Evolutionary conservation across 2,888 invertebrate genomes (phyloP).

Genomic region (Cristatella mucedo): DNA sequence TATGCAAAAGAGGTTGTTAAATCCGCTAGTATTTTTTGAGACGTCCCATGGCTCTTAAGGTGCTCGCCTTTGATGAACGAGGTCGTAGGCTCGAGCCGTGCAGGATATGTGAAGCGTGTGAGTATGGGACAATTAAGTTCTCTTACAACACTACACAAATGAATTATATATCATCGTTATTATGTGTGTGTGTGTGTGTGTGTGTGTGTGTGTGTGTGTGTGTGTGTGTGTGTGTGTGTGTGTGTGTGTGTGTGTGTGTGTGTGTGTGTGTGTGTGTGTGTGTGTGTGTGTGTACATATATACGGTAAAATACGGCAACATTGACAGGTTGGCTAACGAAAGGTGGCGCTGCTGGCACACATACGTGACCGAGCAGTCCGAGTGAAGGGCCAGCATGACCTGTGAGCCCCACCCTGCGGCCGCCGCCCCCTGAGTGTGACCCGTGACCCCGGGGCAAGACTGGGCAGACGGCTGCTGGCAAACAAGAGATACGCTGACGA

Average conservation of each 20-base stretch:
- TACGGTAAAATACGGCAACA: neutral
- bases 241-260: conserved; percentile 4
- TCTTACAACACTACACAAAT: neutral
- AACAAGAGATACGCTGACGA: conserved; percentile 1
- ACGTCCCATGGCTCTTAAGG: too few relatives aligned
- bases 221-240: too few relatives aligned
- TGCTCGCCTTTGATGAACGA: too few relatives aligned
- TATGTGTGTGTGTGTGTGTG: neutral
- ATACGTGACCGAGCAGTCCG: neutral
- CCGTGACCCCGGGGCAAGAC: neutral
- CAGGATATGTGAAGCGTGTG: too few relatives aligned
- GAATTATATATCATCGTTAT: too few relatives aligned
- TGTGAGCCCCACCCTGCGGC: neutral
- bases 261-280: conserved; percentile 1
- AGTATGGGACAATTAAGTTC: too few relatives aligned
- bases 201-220: too few relatives aligned
- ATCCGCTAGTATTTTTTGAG: too few relatives aligned
- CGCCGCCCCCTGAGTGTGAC: neutral
- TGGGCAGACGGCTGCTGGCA: conserved; percentile 47
- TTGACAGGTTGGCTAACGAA: neutral
- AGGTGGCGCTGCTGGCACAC: too few relatives aligned
- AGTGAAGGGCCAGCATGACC: neutral
- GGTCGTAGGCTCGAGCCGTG: too few relatives aligned
- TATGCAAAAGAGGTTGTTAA: too few relatives aligned
- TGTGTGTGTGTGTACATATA: neutral